Evolutionary conservation across 2,113 vertebrate species (phyloP).

Genomic region (Orcinus orca): DNA sequence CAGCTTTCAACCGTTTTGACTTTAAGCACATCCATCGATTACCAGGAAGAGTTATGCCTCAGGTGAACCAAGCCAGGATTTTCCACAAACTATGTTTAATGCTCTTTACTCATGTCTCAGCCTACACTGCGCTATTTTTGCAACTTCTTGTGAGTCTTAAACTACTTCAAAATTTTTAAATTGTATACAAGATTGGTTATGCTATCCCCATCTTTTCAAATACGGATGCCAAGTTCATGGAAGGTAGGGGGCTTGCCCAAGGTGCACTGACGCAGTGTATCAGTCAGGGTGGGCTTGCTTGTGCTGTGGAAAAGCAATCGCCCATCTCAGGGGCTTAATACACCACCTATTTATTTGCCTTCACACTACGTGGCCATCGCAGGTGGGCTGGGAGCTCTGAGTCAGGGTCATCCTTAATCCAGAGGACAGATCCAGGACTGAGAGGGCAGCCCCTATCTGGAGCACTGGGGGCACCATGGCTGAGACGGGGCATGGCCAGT

Average conservation of each 20-base stretch:
- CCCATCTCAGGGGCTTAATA: rapidly evolving
- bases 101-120: neutral
- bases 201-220: neutral
- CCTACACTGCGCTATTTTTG: neutral
- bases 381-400: neutral
- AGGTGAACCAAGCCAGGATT: neutral
- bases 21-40: neutral
- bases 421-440: neutral
- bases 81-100: neutral
- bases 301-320: rapidly evolving
- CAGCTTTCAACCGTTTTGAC: neutral
- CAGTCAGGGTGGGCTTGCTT: neutral
- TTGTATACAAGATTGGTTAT: neutral
- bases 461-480: rapidly evolving
- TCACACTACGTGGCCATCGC: rapidly evolving
- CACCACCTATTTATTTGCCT: rapidly evolving
- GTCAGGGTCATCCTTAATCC: rapidly evolving
- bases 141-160: neutral
- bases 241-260: neutral
- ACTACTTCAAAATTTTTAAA: neutral
- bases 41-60: neutral
- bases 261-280: rapidly evolving
- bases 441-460: rapidly evolving
- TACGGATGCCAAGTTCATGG: neutral
- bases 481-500: rapidly evolving